A percentile compares a stretch with the other conserved stretches of the same genome.
Evolutionary conservation across 2,113 vertebrate genomes (phyloP).

Genomic region (Heloderma charlesbogerti): DNA sequence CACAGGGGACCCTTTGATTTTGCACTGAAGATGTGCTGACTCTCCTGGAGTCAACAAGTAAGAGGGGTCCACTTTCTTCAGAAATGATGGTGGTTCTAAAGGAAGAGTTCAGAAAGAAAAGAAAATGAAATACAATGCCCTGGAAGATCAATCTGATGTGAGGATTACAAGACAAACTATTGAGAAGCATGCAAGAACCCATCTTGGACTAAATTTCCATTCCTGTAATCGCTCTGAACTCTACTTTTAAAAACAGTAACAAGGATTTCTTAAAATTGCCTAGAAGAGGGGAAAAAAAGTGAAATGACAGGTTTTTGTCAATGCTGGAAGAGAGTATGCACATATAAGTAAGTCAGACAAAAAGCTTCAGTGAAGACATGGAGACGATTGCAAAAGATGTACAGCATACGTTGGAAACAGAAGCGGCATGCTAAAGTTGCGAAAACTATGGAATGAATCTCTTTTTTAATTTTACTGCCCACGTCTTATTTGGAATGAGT

Average conservation of each 20-base stretch:
- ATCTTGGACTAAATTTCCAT: background rate
- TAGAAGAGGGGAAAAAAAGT: background rate
- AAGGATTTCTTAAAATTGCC: background rate
- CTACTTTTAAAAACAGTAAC: background rate
- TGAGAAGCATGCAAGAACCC: conserved; percentile 15
- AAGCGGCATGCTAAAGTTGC: background rate
- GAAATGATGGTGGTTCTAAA: conserved; percentile 93
- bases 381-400: background rate
- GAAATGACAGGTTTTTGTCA: background rate
- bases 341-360: conserved; percentile 21
- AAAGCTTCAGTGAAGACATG: conserved; percentile 11
- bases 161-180: conserved; percentile 42
- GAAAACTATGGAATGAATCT: background rate
- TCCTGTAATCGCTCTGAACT: background rate
- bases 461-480: background rate
- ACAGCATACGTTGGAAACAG: background rate
- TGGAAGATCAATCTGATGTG: conserved; percentile 7
- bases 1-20: conserved; percentile 93
- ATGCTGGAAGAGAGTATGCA: background rate
- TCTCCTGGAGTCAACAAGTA: conserved; percentile 93
- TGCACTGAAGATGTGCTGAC: conserved; percentile 90
- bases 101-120: conserved; percentile 53
- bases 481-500: background rate
- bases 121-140: conserved; percentile 54
- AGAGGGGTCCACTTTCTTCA: conserved; percentile 94